These are phyloP conservation scores for Aselliscus stoliczkanus DNA, from an alignment of 2,797 vertebrate genomes.

Conservation along the genomic window DNA sequence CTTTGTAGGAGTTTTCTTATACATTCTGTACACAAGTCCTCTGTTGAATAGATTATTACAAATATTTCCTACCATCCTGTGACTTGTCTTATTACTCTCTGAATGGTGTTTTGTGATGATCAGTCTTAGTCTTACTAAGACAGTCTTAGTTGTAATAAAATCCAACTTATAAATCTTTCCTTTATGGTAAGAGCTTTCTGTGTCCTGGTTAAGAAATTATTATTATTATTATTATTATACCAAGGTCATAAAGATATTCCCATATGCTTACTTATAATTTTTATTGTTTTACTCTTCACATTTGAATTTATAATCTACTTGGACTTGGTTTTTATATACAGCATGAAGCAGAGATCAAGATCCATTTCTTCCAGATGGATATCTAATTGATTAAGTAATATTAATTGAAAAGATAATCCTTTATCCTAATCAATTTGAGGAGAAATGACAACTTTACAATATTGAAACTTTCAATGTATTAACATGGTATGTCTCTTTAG, in stretches of 20 bases:
- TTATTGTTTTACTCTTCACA: not conserved
- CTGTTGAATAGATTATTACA: not conserved
- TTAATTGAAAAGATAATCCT: not conserved
- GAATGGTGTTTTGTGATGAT: not conserved
- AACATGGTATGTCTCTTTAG: not conserved
- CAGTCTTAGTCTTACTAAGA: no score
- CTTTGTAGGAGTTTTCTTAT: not conserved
- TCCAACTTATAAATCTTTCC: not conserved
- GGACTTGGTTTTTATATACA: not conserved
- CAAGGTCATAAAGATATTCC: not conserved
- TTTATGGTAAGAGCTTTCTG: not conserved
- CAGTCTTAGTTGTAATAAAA: constrained; percentile 17
- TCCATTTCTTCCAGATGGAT: not conserved
- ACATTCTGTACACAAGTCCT: not conserved
- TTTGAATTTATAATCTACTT: not conserved
- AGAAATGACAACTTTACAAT: not conserved
- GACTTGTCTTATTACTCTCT: not conserved
- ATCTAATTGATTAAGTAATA: not conserved
- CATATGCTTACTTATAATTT: not conserved
- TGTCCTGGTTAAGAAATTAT: not conserved
- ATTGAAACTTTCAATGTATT: not conserved
- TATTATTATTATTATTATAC: not conserved
- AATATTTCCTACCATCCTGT: not conserved
- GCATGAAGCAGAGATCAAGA: not conserved
- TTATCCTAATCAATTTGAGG: not conserved